Evolutionary conservation across 2,888 invertebrate genomes (phyloP), one percentile per base, ranked within the genome.

Genomic region (Calameuta idolon): DNA sequence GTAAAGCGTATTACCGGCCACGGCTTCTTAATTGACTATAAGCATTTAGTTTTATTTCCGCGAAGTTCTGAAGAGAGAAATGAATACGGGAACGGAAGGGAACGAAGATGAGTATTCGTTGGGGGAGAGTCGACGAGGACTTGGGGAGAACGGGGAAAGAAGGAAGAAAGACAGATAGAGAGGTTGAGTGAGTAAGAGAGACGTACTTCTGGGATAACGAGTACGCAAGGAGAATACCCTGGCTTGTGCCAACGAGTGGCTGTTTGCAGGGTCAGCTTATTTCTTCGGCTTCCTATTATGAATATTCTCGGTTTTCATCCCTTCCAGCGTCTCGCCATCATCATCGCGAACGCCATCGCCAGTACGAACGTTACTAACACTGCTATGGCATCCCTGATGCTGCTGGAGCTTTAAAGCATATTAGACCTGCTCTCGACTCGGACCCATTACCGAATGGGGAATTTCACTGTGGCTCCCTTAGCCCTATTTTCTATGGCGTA

Each of bases 11-110:
- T 88, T 87, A 84, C 81, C 85, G 83, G 83, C 78, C 81, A 83
- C 83, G 83, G 79, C 79, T 79, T 80, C 85, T 87, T 88, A 89
- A 89, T 89, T 89, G 89, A 89, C 89, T 87, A 85, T 86, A 87
- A 89, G 85, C 87, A 88, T 86, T 87, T 84, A 82, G 86, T 85
- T 87, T 85, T 88, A 86, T 88, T 88, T 85, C 79, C 23, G 15
- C 55, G 9, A 55, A 55, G 9, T 55, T 9, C 23, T 23, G 23
- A 23, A 55, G 55, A 23, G 55, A 55, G 55, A 23, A 55, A 55
- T 23, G 55, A 55, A 23, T 55, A 79, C 82, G 77, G 71, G 23
- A 34, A 77, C 76, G 75, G 15, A 55, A 37, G 76, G 74, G 75
- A 75, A 55, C 55, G 23, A 55, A 55, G 55, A 55, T 55, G 55